Percentiles rank a stretch among this genome's conserved stretches.
Evolutionary conservation across 2,888 invertebrate species (phyloP).

Genomic region (Lasioglossum marginatum): DNA sequence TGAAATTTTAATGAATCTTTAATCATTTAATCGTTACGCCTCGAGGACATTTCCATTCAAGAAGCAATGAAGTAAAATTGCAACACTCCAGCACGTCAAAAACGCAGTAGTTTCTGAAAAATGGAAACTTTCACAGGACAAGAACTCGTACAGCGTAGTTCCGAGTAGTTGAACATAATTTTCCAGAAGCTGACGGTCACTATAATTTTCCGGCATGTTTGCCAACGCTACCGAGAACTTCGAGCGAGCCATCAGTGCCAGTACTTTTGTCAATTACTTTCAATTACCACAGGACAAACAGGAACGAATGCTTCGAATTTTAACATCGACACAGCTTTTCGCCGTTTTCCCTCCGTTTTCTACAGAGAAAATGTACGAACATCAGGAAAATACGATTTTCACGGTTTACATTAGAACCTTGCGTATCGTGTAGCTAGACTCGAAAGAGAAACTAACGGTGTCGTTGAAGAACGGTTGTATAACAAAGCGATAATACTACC

Average conservation of each 20-base stretch:
- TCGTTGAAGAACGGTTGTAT: constrained; percentile 2
- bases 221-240: constrained; percentile 22
- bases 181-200: constrained; percentile 13
- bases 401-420: neutral
- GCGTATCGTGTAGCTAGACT: neutral
- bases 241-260: neutral
- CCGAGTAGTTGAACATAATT: constrained; percentile 39
- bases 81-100: neutral
- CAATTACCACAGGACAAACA: constrained; percentile 15
- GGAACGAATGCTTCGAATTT: neutral
- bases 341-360: neutral
- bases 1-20: neutral
- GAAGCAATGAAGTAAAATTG: neutral
- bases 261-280: constrained; percentile 14
- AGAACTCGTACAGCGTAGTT: neutral
- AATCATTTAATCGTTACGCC: neutral
- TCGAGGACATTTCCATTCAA: neutral
- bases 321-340: neutral
- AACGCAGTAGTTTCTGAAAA: constrained; percentile 3
- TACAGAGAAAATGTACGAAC: neutral
- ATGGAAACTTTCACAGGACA: constrained; percentile 4
- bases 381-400: neutral
- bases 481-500: constrained; percentile 3
- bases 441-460: constrained; percentile 20
- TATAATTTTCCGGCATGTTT: constrained; percentile 43